Base-by-base conservation (phyloP, 2,113 vertebrate species). In the Ptilonorhynchus violaceus region DNA sequence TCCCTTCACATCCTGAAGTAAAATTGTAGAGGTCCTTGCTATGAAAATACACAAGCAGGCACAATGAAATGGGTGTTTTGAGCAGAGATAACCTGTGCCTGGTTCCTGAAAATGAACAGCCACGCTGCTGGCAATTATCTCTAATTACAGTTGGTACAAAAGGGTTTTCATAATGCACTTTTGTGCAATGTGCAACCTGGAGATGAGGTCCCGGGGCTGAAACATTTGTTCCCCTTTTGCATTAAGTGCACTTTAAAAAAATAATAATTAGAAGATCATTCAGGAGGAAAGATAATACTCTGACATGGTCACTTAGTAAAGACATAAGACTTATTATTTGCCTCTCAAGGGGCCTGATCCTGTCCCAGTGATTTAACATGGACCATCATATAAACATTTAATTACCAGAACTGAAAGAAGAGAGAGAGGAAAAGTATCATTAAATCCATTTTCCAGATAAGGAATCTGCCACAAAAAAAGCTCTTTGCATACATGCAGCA, bases 81-180 rank as follows among this genome's bases (percentile, higher is more conserved):
- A 90, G 72, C 28, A 52, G 85, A 86, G 85, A 70, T 86, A 94
- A 92, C 85, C 90, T 49, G 68, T 49, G 67, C 56, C 79, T 75
- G 3, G 35, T 15, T 77, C 44, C 64, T 95, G 93, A 90, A 92
- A 95, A 90, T 31, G 95, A 96, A 30, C 67, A 75, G 63, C 72
- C 47, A 80, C 90, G 20, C 88, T 74, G 63, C 67, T 88, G 72
- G 52, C 75, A 95, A 96, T 97, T 96, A 96, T 74, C 72, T 96
- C 92, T 95, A 94, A 96, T 97, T 96, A 90, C 75, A 74, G 55
- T 11, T 60, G 49, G 47, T 84, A 78, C 28, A 93, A 91, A 94
- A 70, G 41, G 28, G 22, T 80, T 93, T 92, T 84, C 64, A 46
- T 41, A 90, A 92, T 75, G 85, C 37, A n/a, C 60, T 95, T 90